These are phyloP conservation scores for Chaunax sp. DNA, from an alignment of 2,797 vertebrate genomes.

Conservation along the genomic window DNA sequence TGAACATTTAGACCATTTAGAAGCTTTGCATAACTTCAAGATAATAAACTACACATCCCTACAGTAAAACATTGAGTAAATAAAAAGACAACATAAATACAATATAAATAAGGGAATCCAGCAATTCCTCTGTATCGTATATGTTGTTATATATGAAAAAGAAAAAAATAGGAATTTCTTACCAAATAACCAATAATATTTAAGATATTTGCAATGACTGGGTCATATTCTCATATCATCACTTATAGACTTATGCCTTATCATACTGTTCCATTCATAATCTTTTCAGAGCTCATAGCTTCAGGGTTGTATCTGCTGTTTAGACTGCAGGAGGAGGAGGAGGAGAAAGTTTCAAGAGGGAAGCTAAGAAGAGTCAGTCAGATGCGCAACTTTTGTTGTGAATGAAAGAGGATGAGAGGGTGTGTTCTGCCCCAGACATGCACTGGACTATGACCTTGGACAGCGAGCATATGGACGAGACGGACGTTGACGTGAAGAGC, in stretches of 20 bases:
- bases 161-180: too few species aligned
- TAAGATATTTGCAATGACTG: too few species aligned
- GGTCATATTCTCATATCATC: too few species aligned
- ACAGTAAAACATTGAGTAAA: too few species aligned
- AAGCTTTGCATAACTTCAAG: background rate
- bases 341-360: slow-evolving; percentile 40
- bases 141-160: too few species aligned
- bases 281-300: background rate
- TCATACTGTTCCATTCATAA: background rate
- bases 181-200: too few species aligned
- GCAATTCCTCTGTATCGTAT: too few species aligned
- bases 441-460: slow-evolving; percentile 76
- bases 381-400: slow-evolving; percentile 56
- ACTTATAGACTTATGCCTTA: too few species aligned
- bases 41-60: too few species aligned
- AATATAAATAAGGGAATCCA: too few species aligned
- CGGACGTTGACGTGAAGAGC: slow-evolving; percentile 67
- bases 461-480: slow-evolving; percentile 64
- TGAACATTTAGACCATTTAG: too few species aligned
- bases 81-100: too few species aligned
- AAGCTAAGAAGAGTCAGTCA: slow-evolving; percentile 47
- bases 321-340: slow-evolving; percentile 26
- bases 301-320: slow-evolving; percentile 2
- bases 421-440: slow-evolving; percentile 46
- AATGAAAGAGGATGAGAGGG: slow-evolving; percentile 60